Conservation (phyloP, 1,140 invertebrate genomes). For the Ceratina calcarata region DNA sequence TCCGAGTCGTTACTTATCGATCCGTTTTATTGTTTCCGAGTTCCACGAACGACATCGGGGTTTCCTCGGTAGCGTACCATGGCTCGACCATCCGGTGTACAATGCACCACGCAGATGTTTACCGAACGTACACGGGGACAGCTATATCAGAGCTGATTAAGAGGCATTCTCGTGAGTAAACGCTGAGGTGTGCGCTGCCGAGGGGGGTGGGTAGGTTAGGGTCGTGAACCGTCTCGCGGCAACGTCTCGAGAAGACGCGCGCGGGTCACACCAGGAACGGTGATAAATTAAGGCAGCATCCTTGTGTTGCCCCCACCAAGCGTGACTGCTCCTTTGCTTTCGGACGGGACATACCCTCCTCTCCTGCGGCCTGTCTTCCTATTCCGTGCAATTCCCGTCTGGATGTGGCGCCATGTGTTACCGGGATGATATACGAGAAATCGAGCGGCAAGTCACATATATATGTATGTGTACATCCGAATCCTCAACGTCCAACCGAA, state of each 20-base stretch:
- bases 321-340: slow-evolving; percentile 59
- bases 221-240: slow-evolving; percentile 41
- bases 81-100: no score
- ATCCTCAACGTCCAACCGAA: no score
- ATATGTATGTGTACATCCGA: no score
- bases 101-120: slow-evolving; percentile 21
- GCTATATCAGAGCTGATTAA: slow-evolving; percentile 62
- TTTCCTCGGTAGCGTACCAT: slow-evolving; percentile 1
- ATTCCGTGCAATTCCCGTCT: slow-evolving; percentile 51
- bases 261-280: slow-evolving; percentile 60
- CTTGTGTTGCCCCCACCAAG: slow-evolving; percentile 30
- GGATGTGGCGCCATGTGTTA: slow-evolving; percentile 71
- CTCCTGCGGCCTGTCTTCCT: slow-evolving; percentile 15
- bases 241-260: slow-evolving; percentile 60
- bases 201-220: background rate
- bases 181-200: background rate
- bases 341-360: slow-evolving; percentile 48
- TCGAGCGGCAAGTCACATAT: slow-evolving; percentile 65
- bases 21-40: slow-evolving; percentile 15
- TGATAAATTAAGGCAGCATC: slow-evolving; percentile 73
- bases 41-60: slow-evolving; percentile 5
- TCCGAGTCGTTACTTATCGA: background rate
- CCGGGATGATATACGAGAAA: slow-evolving; percentile 69
- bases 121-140: slow-evolving; percentile 38
- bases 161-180: slow-evolving; percentile 54